A percentile compares a stretch with the other conserved stretches of the same genome.
Conservation (phyloP, 2,113 vertebrate genomes). For the Macroglossus sobrinus region DNA sequence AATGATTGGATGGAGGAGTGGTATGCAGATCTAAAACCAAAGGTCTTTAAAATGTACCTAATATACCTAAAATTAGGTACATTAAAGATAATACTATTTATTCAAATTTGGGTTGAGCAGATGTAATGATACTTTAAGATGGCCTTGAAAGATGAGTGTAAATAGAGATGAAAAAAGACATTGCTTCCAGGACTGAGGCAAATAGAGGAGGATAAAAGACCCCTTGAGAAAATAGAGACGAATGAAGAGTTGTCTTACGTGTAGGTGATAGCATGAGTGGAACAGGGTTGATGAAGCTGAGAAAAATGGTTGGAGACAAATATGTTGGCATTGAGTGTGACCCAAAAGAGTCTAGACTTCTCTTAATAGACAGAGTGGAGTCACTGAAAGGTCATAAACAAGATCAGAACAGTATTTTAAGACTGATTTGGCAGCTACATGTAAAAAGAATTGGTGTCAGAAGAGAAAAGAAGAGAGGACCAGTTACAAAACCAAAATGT, state of each 20-base stretch:
- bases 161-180: background rate
- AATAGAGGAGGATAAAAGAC: background rate
- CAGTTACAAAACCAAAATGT: background rate
- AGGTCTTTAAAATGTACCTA: background rate
- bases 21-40: background rate
- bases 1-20: background rate
- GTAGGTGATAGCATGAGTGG: background rate
- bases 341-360: background rate
- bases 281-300: background rate
- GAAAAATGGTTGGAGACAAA: background rate
- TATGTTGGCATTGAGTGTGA: background rate
- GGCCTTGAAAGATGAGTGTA: background rate
- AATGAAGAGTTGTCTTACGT: background rate
- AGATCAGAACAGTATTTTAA: background rate
- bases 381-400: background rate
- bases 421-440: background rate
- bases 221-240: background rate
- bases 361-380: background rate
- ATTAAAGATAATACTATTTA: background rate
- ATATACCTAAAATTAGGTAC: background rate
- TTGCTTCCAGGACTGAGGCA: background rate
- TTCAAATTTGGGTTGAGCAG: background rate
- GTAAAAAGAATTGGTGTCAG: background rate
- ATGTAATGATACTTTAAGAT: background rate
- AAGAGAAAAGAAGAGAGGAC: background rate